Base-by-base conservation (phyloP, 2,113 vertebrate species). In the Charadrius vociferus region DNA sequence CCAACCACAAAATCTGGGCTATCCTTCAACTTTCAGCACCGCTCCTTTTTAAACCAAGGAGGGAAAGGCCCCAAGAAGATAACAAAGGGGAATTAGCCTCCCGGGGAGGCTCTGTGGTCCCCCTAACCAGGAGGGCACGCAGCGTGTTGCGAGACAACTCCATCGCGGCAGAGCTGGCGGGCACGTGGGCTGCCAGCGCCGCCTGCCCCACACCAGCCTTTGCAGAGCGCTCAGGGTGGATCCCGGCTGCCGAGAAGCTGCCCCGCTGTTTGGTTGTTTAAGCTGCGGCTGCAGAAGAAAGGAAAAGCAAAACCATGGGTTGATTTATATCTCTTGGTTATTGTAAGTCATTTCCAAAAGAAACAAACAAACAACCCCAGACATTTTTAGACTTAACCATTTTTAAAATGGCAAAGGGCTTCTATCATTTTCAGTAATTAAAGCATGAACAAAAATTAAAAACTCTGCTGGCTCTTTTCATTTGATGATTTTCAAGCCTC, bases 321-420 rank as follows among this genome's bases (percentile, higher is more conserved):
- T 96, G 95, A 96, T 97, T 97, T 97, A 97, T 96, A 96, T 95
- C 73, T 90, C 81, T 72, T 74, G 91, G 91, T 97, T 97, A 73
- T 81, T 96, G 89, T 82, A 94, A 95, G 74, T 56, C 78, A 6
- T 80, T 95, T 66, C 77, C 84, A 45, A 90, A 91, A 95, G 66
- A 87, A 96, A 95, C 90, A 96, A 95, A 45, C 93, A 95, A 94
- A 10, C 93, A 95, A 73, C 66, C 27, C 58, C 74, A 96, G 68
- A 53, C 67, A 3, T 36, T 95, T 95, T 86, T 62, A 92, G 70
- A 91, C 55, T 4, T n/a, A 58, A 62, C 49, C 47, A 2, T 94
- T 96, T 85, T 18, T 1, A 81, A 93, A 70, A 74, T 19, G 86
- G 77, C 73, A 37, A 89, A 89, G 58, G 5, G 32, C 55, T 88